These are phyloP conservation scores for Dinocampus coccinellae DNA, from an alignment of 2,888 invertebrate species.

Conservation along the genomic window DNA sequence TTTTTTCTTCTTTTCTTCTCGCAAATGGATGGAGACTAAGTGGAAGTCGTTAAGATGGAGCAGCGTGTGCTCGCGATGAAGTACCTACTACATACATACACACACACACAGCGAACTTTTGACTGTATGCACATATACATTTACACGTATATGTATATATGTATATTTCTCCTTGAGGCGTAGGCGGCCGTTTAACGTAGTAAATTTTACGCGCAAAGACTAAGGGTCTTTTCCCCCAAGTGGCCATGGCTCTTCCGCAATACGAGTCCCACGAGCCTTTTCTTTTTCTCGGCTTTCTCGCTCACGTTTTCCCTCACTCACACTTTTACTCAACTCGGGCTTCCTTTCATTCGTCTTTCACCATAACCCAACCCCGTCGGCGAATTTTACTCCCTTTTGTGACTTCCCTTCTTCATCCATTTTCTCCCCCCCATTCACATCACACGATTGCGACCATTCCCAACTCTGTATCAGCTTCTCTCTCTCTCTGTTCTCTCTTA, in stretches of 20 bases:
- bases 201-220: conserved; percentile 53
- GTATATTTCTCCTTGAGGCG: conserved; percentile 37
- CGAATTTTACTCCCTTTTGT: conserved; percentile 32
- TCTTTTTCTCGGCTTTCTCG: conserved; percentile 45
- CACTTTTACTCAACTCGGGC: conserved; percentile 25
- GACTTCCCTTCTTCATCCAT: conserved; percentile 32
- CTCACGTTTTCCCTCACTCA: conserved; percentile 38
- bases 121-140: conserved; percentile 24
- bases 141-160: conserved; percentile 23
- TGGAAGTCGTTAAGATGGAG: conserved; percentile 29
- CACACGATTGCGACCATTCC: conserved; percentile 26
- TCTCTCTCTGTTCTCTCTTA: conserved; percentile 14
- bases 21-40: conserved; percentile 23
- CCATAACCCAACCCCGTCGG: conserved; percentile 41
- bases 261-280: conserved; percentile 61
- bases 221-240: conserved; percentile 54
- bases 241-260: conserved; percentile 57
- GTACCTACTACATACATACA: conserved; percentile 17
- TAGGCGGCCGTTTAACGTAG: conserved; percentile 51
- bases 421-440: conserved; percentile 26
- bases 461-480: neutral
- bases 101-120: conserved; percentile 18
- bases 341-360: conserved; percentile 41
- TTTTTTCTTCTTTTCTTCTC: conserved; percentile 11
- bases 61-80: conserved; percentile 19